These are phyloP conservation scores for Hucho hucho DNA, from an alignment of 2,113 vertebrate genomes.

Conservation along the genomic window DNA sequence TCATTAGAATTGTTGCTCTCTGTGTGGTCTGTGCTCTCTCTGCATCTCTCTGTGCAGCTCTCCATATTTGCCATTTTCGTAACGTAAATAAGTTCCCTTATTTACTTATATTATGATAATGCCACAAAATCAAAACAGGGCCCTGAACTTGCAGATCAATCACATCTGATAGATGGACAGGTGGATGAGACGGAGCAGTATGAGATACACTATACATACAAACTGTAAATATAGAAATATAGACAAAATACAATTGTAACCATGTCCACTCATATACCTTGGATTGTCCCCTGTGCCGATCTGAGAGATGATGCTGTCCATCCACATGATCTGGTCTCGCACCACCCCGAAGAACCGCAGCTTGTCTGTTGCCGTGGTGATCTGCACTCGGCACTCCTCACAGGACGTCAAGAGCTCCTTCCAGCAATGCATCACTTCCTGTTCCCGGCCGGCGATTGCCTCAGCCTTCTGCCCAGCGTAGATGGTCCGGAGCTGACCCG, in stretches of 20 bases:
- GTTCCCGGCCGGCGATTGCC: constrained; percentile 85
- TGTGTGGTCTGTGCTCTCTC: too few relatives aligned
- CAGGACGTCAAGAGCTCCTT: constrained; percentile 88
- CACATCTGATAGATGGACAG: too few relatives aligned
- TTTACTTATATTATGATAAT: too few relatives aligned
- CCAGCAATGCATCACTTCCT: constrained; percentile 88
- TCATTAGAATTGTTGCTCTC: too few relatives aligned
- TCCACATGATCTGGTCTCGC: constrained; percentile 89
- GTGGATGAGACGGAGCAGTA: too few relatives aligned
- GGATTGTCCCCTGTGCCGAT: constrained; percentile 89
- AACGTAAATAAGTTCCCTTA: too few relatives aligned
- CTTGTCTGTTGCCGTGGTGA: constrained; percentile 88
- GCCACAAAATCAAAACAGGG: too few relatives aligned
- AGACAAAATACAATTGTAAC: neutral
- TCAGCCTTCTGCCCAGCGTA: constrained; percentile 92
- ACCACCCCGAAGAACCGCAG: constrained; percentile 84
- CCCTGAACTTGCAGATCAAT: neutral
- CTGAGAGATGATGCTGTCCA: constrained; percentile 89
- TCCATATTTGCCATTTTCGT: neutral
- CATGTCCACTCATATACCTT: constrained; percentile 71
- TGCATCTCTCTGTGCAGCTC: too few relatives aligned
- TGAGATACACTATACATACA: too few relatives aligned
- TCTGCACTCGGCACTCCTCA: constrained; percentile 88
- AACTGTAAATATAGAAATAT: too few relatives aligned
- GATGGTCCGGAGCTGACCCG: constrained; percentile 89